Percentiles rank a stretch among this genome's conserved stretches.
Evolutionary conservation across 2,888 invertebrate species (phyloP).

Genomic region (Megaustenia siamemsis): DNA sequence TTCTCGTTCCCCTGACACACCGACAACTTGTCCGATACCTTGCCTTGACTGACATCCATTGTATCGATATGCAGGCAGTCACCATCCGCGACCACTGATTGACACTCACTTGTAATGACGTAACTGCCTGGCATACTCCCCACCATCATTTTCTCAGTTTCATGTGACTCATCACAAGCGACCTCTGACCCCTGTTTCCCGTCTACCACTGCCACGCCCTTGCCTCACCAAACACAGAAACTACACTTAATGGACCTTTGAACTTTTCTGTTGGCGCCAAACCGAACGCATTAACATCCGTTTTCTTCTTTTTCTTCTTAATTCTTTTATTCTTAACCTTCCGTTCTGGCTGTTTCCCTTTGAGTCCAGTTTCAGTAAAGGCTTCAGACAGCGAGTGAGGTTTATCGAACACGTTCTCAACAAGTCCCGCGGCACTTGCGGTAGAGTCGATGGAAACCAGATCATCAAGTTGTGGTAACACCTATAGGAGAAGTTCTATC

Average conservation of each 20-base stretch:
- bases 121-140: not conserved
- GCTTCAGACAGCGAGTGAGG: not conserved
- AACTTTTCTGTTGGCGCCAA: conserved; percentile 4
- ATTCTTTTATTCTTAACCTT: conserved; percentile 19
- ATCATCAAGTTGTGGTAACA: not conserved
- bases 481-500: too few relatives aligned
- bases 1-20: too few relatives aligned
- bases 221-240: not conserved
- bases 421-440: not conserved
- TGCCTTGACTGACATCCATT: too few relatives aligned
- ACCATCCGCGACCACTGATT: too few relatives aligned
- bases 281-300: not conserved
- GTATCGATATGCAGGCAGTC: too few relatives aligned
- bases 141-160: not conserved
- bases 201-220: not conserved
- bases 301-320: conserved; percentile 19
- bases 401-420: not conserved
- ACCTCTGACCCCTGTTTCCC: not conserved
- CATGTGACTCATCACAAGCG: not conserved
- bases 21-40: too few relatives aligned
- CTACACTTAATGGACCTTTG: not conserved
- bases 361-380: not conserved
- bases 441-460: not conserved
- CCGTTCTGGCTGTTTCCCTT: not conserved
- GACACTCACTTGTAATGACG: too few relatives aligned